phyloP scores from a whole-genome alignment of 2,113 vertebrate genomes.

The Tragelaphus scriptus region DNA sequence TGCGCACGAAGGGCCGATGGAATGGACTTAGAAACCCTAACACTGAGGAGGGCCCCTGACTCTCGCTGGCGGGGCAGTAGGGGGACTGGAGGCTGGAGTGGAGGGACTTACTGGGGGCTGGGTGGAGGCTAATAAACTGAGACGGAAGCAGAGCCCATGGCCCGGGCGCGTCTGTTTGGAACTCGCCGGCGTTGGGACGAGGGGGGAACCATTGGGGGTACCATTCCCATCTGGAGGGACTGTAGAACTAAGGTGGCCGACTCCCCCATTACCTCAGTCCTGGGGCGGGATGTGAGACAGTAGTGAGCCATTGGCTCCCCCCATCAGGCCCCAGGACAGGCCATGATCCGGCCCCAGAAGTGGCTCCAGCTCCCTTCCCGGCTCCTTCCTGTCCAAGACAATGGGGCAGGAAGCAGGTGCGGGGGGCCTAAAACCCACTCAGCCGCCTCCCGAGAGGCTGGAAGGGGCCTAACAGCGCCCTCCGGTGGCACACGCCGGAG shows the following conservation, averaged over 20 bases:
- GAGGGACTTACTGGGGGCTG: constrained; percentile 52
- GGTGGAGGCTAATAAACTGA: constrained; percentile 63
- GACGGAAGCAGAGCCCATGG: constrained; percentile 50
- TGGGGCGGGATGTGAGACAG: not conserved
- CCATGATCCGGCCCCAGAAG: constrained; percentile 25
- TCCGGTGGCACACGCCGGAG: not conserved
- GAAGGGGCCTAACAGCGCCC: not conserved
- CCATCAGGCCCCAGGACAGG: not conserved
- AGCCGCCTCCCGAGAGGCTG: not conserved
- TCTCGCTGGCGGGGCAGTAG: constrained; percentile 27
- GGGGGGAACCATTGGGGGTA: not conserved
- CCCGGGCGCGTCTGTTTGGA: constrained; percentile 56
- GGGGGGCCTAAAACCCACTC: constrained; percentile 34
- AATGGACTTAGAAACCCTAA: constrained; percentile 20
- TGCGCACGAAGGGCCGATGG: not conserved
- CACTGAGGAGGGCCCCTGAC: not conserved
- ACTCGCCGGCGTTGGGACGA: not conserved
- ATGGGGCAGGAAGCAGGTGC: constrained; percentile 76
- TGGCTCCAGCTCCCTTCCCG: constrained; percentile 54
- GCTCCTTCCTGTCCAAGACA: constrained; percentile 70
- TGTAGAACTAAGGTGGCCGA: not conserved
- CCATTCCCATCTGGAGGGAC: not conserved
- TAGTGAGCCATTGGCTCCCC: not conserved
- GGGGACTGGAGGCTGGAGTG: constrained; percentile 38
- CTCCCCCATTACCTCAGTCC: not conserved